A percentile compares a stretch with the other conserved stretches of the same genome.
phyloP scores from a whole-genome alignment of 2,797 vertebrate genomes.

The Poeciliopsis turneri region DNA sequence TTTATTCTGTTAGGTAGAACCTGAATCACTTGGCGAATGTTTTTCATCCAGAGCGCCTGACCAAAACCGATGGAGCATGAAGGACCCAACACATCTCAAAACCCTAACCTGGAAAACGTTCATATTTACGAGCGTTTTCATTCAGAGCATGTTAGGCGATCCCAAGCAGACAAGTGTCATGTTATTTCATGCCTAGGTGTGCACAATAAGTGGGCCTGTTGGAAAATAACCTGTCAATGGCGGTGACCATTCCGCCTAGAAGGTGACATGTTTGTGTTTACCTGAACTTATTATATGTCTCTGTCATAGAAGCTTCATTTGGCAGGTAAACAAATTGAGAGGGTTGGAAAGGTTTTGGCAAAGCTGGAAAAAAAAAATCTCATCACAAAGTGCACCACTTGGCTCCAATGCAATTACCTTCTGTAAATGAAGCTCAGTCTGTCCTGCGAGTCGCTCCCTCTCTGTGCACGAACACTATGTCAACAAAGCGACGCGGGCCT shows the following conservation, averaged over 20 bases:
- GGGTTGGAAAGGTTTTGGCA: constrained; percentile 57
- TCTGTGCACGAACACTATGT: constrained; percentile 68
- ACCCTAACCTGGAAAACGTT: constrained; percentile 20
- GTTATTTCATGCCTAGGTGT: constrained; percentile 46
- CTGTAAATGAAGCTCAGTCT: constrained; percentile 78
- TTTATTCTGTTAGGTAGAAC: constrained; percentile 9
- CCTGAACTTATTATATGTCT: constrained; percentile 53
- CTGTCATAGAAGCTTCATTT: constrained; percentile 56
- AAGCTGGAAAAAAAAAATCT: constrained; percentile 57
- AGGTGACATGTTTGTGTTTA: constrained; percentile 53
- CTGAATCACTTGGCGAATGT: constrained; percentile 28
- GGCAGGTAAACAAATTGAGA: constrained; percentile 65
- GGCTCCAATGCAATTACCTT: constrained; percentile 82
- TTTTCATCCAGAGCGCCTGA: constrained; percentile 32
- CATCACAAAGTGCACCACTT: constrained; percentile 72
- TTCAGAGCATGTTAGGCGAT: constrained; percentile 29
- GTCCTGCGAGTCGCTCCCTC: constrained; percentile 62
- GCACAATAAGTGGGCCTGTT: constrained; percentile 31
- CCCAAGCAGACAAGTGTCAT: constrained; percentile 30
- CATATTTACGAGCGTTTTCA: constrained; percentile 37
- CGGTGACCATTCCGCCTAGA: constrained; percentile 42
- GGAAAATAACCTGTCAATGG: constrained; percentile 57
- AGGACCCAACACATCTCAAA: constrained; percentile 16
- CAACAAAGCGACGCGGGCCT: constrained; percentile 72
- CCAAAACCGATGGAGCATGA: constrained; percentile 14